Evolutionary conservation across 2,113 vertebrate genomes (phyloP), one percentile per base, ranked within the genome.

Genomic region (Rhinolophus ferrumequinum): DNA sequence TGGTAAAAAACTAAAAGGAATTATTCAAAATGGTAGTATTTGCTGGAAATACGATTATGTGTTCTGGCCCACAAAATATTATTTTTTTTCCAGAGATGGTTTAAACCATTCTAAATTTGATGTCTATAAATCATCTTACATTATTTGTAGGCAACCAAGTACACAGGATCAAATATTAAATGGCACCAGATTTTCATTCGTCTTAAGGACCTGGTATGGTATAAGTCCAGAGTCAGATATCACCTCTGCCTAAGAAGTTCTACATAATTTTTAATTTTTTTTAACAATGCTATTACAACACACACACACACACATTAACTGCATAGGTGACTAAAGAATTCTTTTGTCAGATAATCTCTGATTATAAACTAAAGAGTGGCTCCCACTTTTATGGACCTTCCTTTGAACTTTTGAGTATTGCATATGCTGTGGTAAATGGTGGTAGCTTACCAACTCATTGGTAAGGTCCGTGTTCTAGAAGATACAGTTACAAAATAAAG

Each of bases 401-500:
- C 64, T 90, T 73, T 88, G 96, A 96, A 62, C 56, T 30, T 54
- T 54, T 19, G 30, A 87, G 58, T 44, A 14, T 76, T 10, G 18
- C 10, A 1, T 13, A n/a, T 28, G 26, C 70, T 73, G 50, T 81
- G 81, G 60, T 88, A 81, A 76, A n/a, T 38, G 41, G 56, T 64
- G 47, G 81, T 28, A 70, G 60, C n/a, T 47, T 92, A 90, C 90
- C 97, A 85, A 6, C 85, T 95, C 93, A 75, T 95, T 90, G 77
- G 88, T 69, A 28, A 93, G 97, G 95, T 93, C 77, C 82, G 81
- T 79, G 96, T 97, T 94, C 94, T 77, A 64, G 62, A 91, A 93
- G 91, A 88, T 94, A 62, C 2, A 92, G 88, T 97, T 97, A 97
- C 72, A 95, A 95, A 95, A 89, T 88, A 79, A 85, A 96, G 75